Base-by-base conservation (phyloP, 92 coral and sea anemone species). In the Palythoa grandis region DNA sequence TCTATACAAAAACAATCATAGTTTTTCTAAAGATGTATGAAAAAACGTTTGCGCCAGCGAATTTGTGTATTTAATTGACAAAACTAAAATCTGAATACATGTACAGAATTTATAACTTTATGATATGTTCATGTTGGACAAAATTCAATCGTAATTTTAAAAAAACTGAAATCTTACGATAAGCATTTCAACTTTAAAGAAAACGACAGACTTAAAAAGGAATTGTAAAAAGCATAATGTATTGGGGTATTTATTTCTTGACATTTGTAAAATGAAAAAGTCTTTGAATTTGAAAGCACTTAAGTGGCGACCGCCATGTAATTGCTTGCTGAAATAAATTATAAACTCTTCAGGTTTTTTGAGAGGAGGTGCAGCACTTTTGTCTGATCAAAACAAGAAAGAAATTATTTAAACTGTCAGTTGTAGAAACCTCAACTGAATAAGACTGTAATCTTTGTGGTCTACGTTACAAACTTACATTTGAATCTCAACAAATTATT, bases 311-410 rank as follows among this genome's bases (percentile, higher is more conserved):
- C 63, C 73, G 60, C 56, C 22, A 29, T 7, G 5, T 77, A 80
- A 80, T 79, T 52, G 68, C 39, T 79, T 79, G 73, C 58, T 63
- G 58, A 79, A 79, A 63, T 80, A 80, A 66, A 80, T 80, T 66
- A 80, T 61, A 15, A 17, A 20, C 60, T 38, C 74, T 48, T 43
- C 60, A 63, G 61, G 37, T 40, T 63, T 68, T 60, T 29, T 29
- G 1, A 29, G 35, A 29, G 39, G 19, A 52, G 35, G 83, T 17
- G 37, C 52, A 2, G 72, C 38, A 70, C 16, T 5, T 78, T 78
- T 54, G 20, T 57, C 54, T 38, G 38, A 37, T 78, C 83, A 78
- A 14, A 63, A 37, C 72, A 79, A 40, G 39, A 79, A n/a, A 40
- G 48, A 63, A 63, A 1, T 14, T 12, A 14, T 11, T 40, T 8